Evolutionary conservation across 2,888 invertebrate species (phyloP), one percentile per base, ranked within the genome.

Genomic region (Chrysolina americana): DNA sequence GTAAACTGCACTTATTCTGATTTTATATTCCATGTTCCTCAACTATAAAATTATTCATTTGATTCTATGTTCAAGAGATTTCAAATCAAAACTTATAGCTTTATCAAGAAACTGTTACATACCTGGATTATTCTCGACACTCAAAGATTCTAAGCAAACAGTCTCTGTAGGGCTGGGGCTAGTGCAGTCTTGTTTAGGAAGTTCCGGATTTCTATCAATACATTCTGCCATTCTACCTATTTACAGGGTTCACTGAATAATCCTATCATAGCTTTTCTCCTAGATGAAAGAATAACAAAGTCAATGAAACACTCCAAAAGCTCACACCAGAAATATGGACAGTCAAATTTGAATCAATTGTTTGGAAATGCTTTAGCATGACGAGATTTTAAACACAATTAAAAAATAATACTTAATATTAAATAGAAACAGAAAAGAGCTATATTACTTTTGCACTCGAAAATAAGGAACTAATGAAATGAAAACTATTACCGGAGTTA

Each of bases 181-280:
- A 71, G 87, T 84, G 77, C 87, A 87, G 82, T 88, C 87, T 84
- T 86, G 85, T 84, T 87, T 87, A 65, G 86, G 82, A 80, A 87
- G 80, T 78, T 86, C 86, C 68, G 82, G 82, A 76, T 85, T 84
- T 78, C 79, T 80, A 79, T 82, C 83, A 69, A 85, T 83, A 78
- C 83, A 85, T 86, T 88, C 87, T 86, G 88, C 89, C 89, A 89
- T 89, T 88, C 87, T 88, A 87, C 76, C 76, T 73, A 76, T 79
- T 78, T 82, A 78, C 81, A 76, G 74, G 66, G 66, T 36, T 62
- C 65, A 41, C 64, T 41, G n/a, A 73, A 65, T 36, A 65, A 75
- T 53, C 65, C 28, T 68, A 71, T 69, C 73, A 70, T 41, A 70
- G 64, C 70, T 74, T 74, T 71, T 68, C 69, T 71, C 69, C 73